phyloP scores from a whole-genome alignment of 2,113 vertebrate genomes.

The Forbesichthys agassizii region DNA sequence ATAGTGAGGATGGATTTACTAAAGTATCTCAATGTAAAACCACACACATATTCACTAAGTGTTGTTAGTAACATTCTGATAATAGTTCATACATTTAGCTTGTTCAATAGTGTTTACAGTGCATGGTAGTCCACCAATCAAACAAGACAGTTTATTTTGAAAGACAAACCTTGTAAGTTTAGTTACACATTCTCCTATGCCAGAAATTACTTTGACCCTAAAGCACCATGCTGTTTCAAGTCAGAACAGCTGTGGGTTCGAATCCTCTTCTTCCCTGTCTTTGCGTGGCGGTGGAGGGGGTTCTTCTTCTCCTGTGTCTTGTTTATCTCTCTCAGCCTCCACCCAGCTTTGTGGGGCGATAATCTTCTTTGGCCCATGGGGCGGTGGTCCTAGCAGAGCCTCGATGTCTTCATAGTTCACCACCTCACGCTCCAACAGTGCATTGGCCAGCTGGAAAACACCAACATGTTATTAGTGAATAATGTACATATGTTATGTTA shows the following conservation, averaged over 20 bases:
- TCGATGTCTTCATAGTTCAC: constrained; percentile 96
- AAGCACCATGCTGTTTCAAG: neutral
- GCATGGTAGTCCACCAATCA: too few relatives aligned
- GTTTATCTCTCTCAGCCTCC: constrained; percentile 87
- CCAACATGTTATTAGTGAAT: neutral
- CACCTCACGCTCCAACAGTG: constrained; percentile 92
- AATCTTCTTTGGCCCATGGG: constrained; percentile 91
- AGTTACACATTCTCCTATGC: neutral
- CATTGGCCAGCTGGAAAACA: constrained; percentile 81
- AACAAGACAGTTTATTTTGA: neutral
- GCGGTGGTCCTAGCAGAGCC: constrained; percentile 87
- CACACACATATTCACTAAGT: too few relatives aligned
- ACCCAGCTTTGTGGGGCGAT: constrained; percentile 92
- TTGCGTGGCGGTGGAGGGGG: constrained; percentile 63
- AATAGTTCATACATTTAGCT: too few relatives aligned
- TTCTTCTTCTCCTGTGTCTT: constrained; percentile 85
- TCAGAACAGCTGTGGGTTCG: constrained; percentile 72
- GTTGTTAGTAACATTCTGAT: too few relatives aligned
- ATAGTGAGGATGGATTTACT: too few relatives aligned
- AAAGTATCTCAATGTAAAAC: too few relatives aligned
- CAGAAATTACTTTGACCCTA: neutral
- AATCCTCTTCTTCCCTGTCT: constrained; percentile 75
- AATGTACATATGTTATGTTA: neutral
- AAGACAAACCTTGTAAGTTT: neutral
- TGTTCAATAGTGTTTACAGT: too few relatives aligned